These are phyloP conservation scores for Esox lucius DNA, from an alignment of 2,797 vertebrate genomes.

Conservation along the genomic window DNA sequence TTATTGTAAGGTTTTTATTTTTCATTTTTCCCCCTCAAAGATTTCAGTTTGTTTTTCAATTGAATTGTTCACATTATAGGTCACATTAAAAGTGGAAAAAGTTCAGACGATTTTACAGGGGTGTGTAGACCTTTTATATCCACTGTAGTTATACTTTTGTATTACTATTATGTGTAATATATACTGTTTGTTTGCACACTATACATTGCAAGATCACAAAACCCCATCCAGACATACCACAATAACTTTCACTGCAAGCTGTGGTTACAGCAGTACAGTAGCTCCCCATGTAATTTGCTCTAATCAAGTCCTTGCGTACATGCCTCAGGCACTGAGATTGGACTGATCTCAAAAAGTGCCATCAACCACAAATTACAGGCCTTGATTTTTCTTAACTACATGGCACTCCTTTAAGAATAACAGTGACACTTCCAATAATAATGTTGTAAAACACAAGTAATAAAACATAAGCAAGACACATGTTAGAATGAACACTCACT, in stretches of 20 bases:
- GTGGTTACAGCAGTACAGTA: constrained; percentile 76
- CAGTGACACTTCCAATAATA: constrained; percentile 76
- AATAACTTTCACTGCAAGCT: constrained; percentile 67
- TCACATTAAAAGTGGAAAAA: too few species aligned
- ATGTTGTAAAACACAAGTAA: constrained; percentile 66
- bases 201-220: neutral
- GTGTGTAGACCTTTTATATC: too few species aligned
- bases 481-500: constrained; percentile 12
- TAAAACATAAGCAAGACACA: constrained; percentile 56
- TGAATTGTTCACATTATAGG: too few species aligned
- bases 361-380: constrained; percentile 86
- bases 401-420: constrained; percentile 80
- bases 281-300: constrained; percentile 80
- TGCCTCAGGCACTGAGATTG: constrained; percentile 80
- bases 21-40: too few species aligned
- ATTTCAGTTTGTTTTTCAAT: too few species aligned
- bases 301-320: constrained; percentile 77
- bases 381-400: constrained; percentile 85
- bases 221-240: constrained; percentile 55
- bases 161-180: neutral
- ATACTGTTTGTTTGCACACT: neutral
- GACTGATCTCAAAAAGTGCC: constrained; percentile 83
- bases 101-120: too few species aligned
- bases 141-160: neutral
- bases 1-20: too few species aligned